phyloP scores from a whole-genome alignment of 2,113 vertebrate genomes.

The Gadus chalcogrammus region DNA sequence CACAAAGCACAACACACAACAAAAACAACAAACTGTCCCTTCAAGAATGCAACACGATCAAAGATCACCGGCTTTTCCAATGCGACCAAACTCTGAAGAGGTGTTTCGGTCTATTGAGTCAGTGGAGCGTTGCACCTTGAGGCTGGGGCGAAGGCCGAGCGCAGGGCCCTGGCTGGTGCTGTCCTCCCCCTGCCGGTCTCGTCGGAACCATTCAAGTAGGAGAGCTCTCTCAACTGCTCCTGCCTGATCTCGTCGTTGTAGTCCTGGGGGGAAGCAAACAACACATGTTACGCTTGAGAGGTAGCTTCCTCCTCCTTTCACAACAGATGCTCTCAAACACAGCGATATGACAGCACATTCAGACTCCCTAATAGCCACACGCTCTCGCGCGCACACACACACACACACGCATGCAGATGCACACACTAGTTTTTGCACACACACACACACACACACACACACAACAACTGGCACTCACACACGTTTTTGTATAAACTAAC shows the following conservation, averaged over 20 bases:
- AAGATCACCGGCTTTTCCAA: no score
- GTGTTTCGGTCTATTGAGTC: no score
- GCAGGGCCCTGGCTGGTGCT: conserved; percentile 78
- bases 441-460: conserved; percentile 31
- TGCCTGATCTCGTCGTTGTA: conserved; percentile 99
- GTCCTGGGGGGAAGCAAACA: conserved; percentile 76
- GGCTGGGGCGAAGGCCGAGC: conserved; percentile 75
- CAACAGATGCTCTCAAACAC: no score
- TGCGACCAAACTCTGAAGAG: no score
- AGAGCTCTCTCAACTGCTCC: conserved; percentile 94
- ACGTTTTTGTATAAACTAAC: conserved; percentile 3
- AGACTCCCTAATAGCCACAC: no score
- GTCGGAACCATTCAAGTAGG: conserved; percentile 92
- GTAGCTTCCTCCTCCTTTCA: conserved; percentile 1
- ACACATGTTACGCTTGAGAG: conserved; percentile 8
- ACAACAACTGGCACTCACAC: no score
- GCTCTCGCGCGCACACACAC: no score
- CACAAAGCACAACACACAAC: no score
- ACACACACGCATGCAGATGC: conserved; percentile 3
- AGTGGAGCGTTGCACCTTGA: conserved; percentile 72
- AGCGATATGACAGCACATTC: no score
- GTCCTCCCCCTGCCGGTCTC: conserved; percentile 85
- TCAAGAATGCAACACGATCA: no score
- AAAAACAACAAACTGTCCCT: no score
- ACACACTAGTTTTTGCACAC: conserved; percentile 44